Percentiles rank a stretch among this genome's conserved stretches.
These are phyloP conservation scores for Pachliopta kotzebuea DNA, from an alignment of 2,888 invertebrate species.

Conservation along the genomic window DNA sequence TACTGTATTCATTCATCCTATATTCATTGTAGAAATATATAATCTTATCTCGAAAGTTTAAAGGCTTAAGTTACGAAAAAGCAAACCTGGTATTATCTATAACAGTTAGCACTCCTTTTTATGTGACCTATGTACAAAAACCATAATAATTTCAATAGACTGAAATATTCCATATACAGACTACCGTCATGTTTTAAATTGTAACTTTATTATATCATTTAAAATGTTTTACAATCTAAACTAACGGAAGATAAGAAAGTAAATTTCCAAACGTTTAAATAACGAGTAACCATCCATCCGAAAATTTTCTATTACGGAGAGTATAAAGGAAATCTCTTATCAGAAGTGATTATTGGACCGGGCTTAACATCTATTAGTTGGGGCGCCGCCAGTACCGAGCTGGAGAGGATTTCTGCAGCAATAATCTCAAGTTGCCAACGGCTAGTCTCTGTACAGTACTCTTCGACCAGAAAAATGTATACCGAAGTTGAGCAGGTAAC, in stretches of 20 bases:
- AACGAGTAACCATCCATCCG: slow-evolving; percentile 58
- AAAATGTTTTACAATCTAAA: not conserved
- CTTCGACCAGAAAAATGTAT: slow-evolving; percentile 16
- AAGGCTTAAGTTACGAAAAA: too few species aligned
- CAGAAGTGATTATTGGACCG: slow-evolving; percentile 56
- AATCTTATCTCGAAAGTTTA: too few species aligned
- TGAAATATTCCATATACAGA: too few species aligned
- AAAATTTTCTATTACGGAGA: slow-evolving; percentile 72
- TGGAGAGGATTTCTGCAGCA: slow-evolving; percentile 17
- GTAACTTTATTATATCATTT: not conserved
- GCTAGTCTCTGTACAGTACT: slow-evolving; percentile 7
- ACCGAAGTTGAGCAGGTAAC: slow-evolving; percentile 10
- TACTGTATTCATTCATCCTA: too few species aligned
- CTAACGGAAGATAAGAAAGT: not conserved
- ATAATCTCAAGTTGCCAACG: slow-evolving; percentile 16
- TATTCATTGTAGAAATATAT: too few species aligned
- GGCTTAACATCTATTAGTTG: slow-evolving; percentile 61
- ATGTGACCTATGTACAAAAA: too few species aligned
- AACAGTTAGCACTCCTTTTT: too few species aligned
- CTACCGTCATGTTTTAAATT: too few species aligned
- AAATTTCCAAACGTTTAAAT: slow-evolving; percentile 57
- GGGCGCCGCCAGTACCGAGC: slow-evolving; percentile 12
- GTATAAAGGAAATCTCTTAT: slow-evolving; percentile 75
- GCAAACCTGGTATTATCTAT: too few species aligned
- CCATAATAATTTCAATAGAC: too few species aligned